Base-by-base conservation (phyloP, 2,797 vertebrate genomes). In the Falco peregrinus region DNA sequence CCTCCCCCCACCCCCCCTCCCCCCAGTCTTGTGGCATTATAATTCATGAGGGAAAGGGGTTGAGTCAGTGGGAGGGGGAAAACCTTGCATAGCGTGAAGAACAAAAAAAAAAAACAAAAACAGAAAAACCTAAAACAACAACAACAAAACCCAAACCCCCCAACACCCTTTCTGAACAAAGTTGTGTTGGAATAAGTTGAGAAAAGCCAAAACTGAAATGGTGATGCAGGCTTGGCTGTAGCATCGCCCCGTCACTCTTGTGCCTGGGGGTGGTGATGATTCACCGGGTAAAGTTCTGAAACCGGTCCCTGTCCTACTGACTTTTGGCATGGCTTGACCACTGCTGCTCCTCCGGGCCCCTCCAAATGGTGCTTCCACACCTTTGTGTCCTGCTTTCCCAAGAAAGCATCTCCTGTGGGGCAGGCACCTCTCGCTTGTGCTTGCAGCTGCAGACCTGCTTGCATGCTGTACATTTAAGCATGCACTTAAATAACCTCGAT, bases 231-330 rank as follows among this genome's bases (percentile, higher is more conserved):
- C 47, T 48, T 51, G 70, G 19, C 80, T 39, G 37, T 25, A 39
- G 25, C 26, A 16, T 39, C 1, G 14, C 73, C 39, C 5, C 3
- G 0, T 6, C 11, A 0, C 12, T 13, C 29, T 24, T 33, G 4
- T 33, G 16, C 39, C 16, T 0, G 0, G 2, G 7, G 8, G 11
- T 10, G 18, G 37, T 51, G 45, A 22, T 0, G 3, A 31, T 61
- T 5, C 1, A 1, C 5, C 9, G 14, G 21, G 21, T 67, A 41
- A 56, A 67, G 8, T 31, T 80, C n/a, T 77, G 51, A 61, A 67
- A 37, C 25, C 21, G 39, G 0, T 14, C 20, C 25, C 16, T n/a
- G 5, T 51, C 29, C n/a, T 41, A 2, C 25, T 26, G 53, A 11
- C 39, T 75, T 47, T 1, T 3, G 6, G 11, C 71, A 13, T 28